These are phyloP conservation scores for Bufo bufo DNA, from an alignment of 2,113 vertebrate species.

Conservation along the genomic window DNA sequence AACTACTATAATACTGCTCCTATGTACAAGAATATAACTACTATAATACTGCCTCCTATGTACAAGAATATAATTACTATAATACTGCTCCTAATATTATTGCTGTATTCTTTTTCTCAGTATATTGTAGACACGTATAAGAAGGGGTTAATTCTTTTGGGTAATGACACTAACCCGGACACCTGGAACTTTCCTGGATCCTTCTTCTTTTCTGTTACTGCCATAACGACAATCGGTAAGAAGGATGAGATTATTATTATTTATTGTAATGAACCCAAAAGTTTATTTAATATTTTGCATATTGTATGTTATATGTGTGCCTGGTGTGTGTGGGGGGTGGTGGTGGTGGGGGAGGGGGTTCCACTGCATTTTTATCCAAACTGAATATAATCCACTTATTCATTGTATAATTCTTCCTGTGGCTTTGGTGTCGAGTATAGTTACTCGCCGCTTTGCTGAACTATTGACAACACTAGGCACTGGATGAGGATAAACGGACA, in stretches of 20 bases:
- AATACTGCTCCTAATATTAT: not conserved
- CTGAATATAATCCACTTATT: too few species aligned
- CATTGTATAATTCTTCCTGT: too few species aligned
- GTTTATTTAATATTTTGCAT: too few species aligned
- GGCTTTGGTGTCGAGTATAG: too few species aligned
- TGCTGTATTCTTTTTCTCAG: constrained; percentile 67
- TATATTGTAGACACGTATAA: constrained; percentile 72
- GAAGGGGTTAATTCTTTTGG: constrained; percentile 75
- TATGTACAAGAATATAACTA: not conserved
- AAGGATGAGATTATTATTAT: not conserved
- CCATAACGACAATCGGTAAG: constrained; percentile 90
- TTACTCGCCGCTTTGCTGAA: too few species aligned
- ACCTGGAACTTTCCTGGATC: constrained; percentile 88
- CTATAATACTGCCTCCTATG: not conserved
- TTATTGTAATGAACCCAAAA: too few species aligned
- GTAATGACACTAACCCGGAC: constrained; percentile 78
- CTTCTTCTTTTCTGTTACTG: constrained; percentile 89
- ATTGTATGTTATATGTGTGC: too few species aligned
- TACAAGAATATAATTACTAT: not conserved
- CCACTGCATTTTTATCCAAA: too few species aligned
- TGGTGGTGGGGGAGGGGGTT: too few species aligned
- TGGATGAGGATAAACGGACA: too few species aligned
- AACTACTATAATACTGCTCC: not conserved
- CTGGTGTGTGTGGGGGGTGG: too few species aligned
- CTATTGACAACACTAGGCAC: too few species aligned